Evolutionary conservation across 2,797 vertebrate species (phyloP).

Genomic region (Natrix natrix): DNA sequence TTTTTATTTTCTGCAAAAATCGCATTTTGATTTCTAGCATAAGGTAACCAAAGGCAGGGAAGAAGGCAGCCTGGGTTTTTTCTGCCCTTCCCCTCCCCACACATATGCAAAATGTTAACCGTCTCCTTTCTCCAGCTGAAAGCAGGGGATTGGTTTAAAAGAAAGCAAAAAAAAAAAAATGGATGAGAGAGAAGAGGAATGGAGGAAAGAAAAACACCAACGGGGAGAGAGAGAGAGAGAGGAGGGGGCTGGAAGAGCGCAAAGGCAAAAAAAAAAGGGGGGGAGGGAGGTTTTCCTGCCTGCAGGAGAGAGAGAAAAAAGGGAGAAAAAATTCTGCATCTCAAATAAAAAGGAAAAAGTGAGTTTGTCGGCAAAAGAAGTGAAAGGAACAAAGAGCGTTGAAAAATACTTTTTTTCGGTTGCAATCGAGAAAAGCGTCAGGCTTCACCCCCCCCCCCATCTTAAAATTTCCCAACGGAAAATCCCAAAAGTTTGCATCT

Average conservation of each 20-base stretch:
- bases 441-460: too few relatives aligned
- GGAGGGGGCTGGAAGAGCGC: background rate
- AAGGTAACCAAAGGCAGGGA: too few relatives aligned
- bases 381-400: background rate
- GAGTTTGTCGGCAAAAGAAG: background rate
- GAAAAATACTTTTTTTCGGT: background rate
- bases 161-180: background rate
- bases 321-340: too few relatives aligned
- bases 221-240: too few relatives aligned
- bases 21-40: background rate
- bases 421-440: background rate
- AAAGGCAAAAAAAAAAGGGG: background rate
- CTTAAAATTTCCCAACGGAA: background rate
- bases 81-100: background rate
- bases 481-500: background rate
- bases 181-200: background rate
- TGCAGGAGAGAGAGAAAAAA: too few relatives aligned
- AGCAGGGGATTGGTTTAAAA: background rate
- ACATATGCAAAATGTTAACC: background rate
- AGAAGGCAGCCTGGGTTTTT: rapidly evolving
- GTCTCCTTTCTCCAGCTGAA: background rate
- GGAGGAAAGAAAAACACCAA: background rate
- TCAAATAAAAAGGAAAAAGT: rapidly evolving
- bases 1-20: background rate
- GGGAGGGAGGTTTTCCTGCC: too few relatives aligned